phyloP scores from a whole-genome alignment of 2,888 invertebrate species.

The Malthinus seriepunctatus region DNA sequence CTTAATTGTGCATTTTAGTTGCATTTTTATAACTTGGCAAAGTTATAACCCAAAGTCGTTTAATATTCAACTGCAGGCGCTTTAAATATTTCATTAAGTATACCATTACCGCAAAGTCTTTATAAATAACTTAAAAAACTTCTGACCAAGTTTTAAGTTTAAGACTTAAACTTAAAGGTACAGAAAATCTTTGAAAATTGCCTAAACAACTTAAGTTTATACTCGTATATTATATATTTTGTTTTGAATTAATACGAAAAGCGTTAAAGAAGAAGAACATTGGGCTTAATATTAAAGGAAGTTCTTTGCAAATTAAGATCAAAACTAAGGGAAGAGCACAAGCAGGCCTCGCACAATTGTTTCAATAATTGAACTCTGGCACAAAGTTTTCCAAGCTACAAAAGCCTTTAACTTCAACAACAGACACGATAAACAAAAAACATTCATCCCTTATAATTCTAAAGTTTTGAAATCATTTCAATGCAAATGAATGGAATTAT shows the following conservation, averaged over 20 bases:
- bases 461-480: constrained; percentile 29
- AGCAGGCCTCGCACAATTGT: constrained; percentile 21
- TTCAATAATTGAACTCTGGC: constrained; percentile 27
- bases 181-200: constrained; percentile 7
- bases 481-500: constrained; percentile 25
- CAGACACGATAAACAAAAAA: constrained; percentile 29
- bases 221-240: background rate
- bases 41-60: background rate
- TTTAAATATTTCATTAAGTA: constrained; percentile 19
- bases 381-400: constrained; percentile 22
- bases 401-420: constrained; percentile 26
- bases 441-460: constrained; percentile 27
- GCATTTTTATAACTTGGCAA: constrained; percentile 9
- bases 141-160: constrained; percentile 18
- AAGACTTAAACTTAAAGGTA: constrained; percentile 8
- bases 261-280: constrained; percentile 7
- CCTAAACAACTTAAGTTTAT: constrained; percentile 2
- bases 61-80: constrained; percentile 15
- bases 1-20: constrained; percentile 12
- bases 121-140: constrained; percentile 23
- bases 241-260: constrained; percentile 4
- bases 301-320: constrained; percentile 23
- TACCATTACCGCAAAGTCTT: constrained; percentile 12
- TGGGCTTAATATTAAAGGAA: constrained; percentile 11
- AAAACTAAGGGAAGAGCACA: constrained; percentile 9